phyloP scores from a whole-genome alignment of 2,888 invertebrate genomes.

The Calliopum simillimum region DNA sequence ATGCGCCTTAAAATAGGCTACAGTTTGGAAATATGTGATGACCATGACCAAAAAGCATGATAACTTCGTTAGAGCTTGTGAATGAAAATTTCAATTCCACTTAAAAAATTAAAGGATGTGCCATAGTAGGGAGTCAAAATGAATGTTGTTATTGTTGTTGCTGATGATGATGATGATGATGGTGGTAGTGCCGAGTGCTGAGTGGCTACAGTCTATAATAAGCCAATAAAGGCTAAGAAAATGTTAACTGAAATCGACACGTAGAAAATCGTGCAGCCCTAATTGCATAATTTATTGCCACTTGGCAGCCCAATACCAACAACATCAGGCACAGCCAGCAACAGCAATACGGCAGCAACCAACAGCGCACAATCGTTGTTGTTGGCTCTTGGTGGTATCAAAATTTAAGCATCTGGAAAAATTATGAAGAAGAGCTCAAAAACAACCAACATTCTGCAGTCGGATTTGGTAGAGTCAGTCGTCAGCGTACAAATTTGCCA shows the following conservation, averaged over 20 bases:
- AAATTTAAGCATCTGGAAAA: background rate
- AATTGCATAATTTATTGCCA: slow-evolving; percentile 52
- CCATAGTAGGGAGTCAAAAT: background rate
- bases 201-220: slow-evolving; percentile 14
- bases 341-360: slow-evolving; percentile 17
- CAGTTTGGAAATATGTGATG: background rate
- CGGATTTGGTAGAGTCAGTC: background rate
- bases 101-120: background rate
- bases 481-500: slow-evolving; percentile 15
- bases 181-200: background rate
- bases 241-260: slow-evolving; percentile 47
- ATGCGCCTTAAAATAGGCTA: background rate
- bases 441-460: background rate
- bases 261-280: slow-evolving; percentile 49
- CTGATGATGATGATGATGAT: background rate
- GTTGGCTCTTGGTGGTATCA: slow-evolving; percentile 20
- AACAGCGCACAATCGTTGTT: slow-evolving; percentile 5
- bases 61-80: slow-evolving; percentile 14
- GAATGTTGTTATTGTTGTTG: background rate
- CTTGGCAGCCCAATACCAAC: slow-evolving; percentile 36
- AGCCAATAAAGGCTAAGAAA: slow-evolving; percentile 37
- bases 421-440: background rate
- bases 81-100: slow-evolving; percentile 19
- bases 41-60: slow-evolving; percentile 21
- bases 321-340: slow-evolving; percentile 1